Base-by-base conservation (phyloP, 2,888 invertebrate genomes). In the Dryomyza anilis region DNA sequence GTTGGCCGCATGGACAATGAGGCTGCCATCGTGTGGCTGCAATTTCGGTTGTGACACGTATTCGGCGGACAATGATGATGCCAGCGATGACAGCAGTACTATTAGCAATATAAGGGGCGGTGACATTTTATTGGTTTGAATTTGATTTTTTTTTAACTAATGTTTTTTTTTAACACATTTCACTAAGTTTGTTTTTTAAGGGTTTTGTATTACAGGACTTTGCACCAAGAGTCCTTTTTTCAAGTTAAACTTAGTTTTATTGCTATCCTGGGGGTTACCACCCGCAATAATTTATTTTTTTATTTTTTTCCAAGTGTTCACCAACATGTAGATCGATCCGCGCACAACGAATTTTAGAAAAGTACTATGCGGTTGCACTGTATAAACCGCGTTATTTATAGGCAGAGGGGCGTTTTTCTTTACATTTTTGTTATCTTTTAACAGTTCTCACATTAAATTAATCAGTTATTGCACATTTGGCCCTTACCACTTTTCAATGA, bases 1-100 rank as follows among this genome's bases (percentile, higher is more conserved):
- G 60, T 85, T 84, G 0, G 91, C 94, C 21, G 94, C 88, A 74
- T 90, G 87, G 65, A 97, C 86, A 67, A 89, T 85, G 29, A 97
- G 85, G 80, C 93, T 88, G 16, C 96, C 96, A 85, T 94, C 86
- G 75, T 85, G 85, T 68, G 88, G 87, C 21, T 52, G 7, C 29
- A 81, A 70, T 66, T 74, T 72, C 6, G 78, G 74, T 16, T 72
- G 75, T 0, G 65, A 45, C 0, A 66, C 68, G 8, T 58, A 63
- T 27, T 71, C 63, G 8, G 12, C 19, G 8, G 33, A 1, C 8
- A n/a, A 16, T 8, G 1, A 2, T 2, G 1, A 30, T 53, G 12
- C 16, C 14, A 14, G 16, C n/a, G n/a, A n/a, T n/a, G n/a, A n/a
- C n/a, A n/a, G n/a, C n/a, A n/a, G n/a, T n/a, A n/a, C n/a, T n/a